These are phyloP conservation scores for Harpagoxenus sublaevis DNA, from an alignment of 2,888 invertebrate genomes.

Conservation along the genomic window DNA sequence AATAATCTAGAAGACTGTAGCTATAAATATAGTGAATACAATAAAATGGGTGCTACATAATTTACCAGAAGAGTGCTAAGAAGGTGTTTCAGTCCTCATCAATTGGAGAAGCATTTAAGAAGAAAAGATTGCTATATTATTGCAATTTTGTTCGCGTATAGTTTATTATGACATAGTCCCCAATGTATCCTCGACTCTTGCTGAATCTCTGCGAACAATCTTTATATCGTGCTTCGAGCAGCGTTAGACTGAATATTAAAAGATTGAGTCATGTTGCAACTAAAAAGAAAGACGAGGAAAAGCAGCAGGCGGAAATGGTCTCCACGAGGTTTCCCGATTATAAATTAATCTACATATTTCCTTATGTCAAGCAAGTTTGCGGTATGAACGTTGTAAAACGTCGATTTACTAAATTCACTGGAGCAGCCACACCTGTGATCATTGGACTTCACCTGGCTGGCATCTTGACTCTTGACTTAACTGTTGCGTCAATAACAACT, in stretches of 20 bases:
- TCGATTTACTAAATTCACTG: constrained; percentile 41
- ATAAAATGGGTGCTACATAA: not conserved
- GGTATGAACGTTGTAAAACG: constrained; percentile 67
- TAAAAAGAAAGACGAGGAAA: not conserved
- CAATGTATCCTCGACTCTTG: constrained; percentile 27
- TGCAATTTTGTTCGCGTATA: not conserved
- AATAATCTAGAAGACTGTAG: not conserved
- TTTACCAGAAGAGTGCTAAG: not conserved
- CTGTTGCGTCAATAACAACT: not conserved
- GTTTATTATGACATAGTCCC: not conserved
- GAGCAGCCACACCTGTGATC: constrained; percentile 30
- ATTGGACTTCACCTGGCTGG: not conserved
- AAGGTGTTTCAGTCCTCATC: not conserved
- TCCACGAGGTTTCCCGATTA: constrained; percentile 72
- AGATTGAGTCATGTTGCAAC: not conserved
- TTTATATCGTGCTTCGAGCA: not conserved
- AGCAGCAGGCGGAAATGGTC: not conserved
- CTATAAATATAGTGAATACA: not conserved
- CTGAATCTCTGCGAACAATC: constrained; percentile 12
- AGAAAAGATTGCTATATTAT: not conserved
- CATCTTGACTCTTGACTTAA: not conserved
- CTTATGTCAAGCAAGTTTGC: constrained; percentile 49
- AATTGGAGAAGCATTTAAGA: too few species aligned
- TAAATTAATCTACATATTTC: constrained; percentile 70
- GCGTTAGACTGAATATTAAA: not conserved